These are phyloP conservation scores for Cardiocondyla obscurior DNA, from an alignment of 1,140 invertebrate species.

Conservation along the genomic window DNA sequence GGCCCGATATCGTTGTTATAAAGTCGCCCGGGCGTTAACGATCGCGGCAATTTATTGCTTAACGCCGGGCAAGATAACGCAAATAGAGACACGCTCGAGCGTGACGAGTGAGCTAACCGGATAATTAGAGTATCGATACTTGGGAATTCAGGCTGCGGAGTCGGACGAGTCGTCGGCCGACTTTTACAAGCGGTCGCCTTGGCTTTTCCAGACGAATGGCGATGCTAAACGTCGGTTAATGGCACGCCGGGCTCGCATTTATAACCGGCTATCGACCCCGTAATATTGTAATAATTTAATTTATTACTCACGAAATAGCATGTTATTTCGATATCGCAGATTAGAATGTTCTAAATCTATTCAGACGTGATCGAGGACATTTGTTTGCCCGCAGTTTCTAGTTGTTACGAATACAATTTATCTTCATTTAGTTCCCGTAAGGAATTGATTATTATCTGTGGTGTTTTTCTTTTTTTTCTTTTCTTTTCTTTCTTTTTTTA, in stretches of 20 bases:
- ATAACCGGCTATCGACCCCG: not conserved
- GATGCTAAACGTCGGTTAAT: slow-evolving; percentile 17
- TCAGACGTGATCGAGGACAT: not conserved
- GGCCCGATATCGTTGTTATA: slow-evolving; percentile 28
- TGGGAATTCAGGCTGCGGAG: slow-evolving; percentile 32
- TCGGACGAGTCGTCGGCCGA: slow-evolving; percentile 3
- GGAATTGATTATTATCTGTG: not conserved
- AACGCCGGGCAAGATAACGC: slow-evolving; percentile 48
- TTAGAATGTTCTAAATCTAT: not conserved
- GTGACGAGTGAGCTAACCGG: slow-evolving; percentile 43
- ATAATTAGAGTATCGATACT: slow-evolving; percentile 52
- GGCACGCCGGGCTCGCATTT: not conserved
- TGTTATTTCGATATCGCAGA: not conserved
- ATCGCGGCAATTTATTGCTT: slow-evolving; percentile 54
- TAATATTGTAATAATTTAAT: slow-evolving; percentile 15
- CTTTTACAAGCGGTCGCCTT: slow-evolving; percentile 24
- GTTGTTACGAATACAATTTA: not conserved
- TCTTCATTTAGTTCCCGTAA: not conserved
- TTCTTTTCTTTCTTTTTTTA: slow-evolving; percentile 9
- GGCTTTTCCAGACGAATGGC: slow-evolving; percentile 8
- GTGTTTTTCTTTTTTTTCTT: too few species aligned
- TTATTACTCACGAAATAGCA: not conserved
- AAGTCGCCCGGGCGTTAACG: slow-evolving; percentile 43
- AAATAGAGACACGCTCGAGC: slow-evolving; percentile 51
- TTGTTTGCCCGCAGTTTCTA: not conserved